Evolutionary conservation across 2,797 vertebrate species (phyloP).

Genomic region (Brachyrhaphis roseni): DNA sequence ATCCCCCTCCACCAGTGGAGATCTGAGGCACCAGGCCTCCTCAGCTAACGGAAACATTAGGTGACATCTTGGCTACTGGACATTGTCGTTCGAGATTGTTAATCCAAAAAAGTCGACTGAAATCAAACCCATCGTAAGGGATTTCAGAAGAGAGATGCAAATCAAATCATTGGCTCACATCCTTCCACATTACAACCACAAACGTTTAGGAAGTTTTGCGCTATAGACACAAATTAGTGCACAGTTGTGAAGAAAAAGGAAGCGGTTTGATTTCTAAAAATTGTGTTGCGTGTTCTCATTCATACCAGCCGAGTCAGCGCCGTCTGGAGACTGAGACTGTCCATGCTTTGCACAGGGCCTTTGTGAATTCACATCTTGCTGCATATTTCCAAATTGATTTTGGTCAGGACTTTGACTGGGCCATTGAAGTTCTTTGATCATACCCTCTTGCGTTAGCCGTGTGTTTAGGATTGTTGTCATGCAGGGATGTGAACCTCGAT

Average conservation of each 20-base stretch:
- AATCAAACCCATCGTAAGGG: conserved; percentile 58
- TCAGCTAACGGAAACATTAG: conserved; percentile 74
- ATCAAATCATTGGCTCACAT: neutral
- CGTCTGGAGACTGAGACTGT: neutral
- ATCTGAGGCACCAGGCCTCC: conserved; percentile 63
- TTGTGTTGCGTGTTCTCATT: neutral
- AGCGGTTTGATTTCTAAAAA: neutral
- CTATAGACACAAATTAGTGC: neutral
- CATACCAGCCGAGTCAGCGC: neutral
- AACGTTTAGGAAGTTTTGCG: neutral
- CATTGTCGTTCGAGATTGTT: conserved; percentile 54
- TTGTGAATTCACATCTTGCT: neutral
- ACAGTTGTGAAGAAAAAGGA: neutral
- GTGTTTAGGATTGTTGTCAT: neutral
- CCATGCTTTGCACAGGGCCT: neutral
- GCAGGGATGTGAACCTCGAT: neutral
- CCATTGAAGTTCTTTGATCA: neutral
- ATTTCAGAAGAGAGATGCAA: conserved; percentile 52
- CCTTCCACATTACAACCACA: neutral
- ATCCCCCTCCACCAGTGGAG: conserved; percentile 72
- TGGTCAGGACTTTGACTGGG: neutral
- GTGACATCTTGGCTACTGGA: conserved; percentile 65
- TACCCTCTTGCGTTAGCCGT: neutral
- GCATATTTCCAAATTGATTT: neutral
- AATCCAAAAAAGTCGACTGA: conserved; percentile 54